Evolutionary conservation across 2,888 invertebrate species (phyloP).

Genomic region (Crematogaster levior): DNA sequence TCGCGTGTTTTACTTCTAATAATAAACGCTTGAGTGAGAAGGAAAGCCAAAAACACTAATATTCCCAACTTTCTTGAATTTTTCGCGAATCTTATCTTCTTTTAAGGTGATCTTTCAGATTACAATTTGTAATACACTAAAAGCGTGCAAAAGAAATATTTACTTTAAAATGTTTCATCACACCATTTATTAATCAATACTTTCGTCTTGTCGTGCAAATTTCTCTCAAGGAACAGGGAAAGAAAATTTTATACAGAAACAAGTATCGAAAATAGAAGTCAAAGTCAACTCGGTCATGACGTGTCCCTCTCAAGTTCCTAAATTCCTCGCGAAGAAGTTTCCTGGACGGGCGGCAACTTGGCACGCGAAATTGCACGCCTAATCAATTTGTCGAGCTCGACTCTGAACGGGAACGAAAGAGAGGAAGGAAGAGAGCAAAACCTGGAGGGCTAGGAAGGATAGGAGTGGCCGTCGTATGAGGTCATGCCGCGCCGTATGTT

Average conservation of each 20-base stretch:
- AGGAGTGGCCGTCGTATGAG: conserved; percentile 54
- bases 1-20: conserved; percentile 9
- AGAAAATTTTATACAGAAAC: neutral
- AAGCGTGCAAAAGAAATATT: neutral
- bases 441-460: conserved; percentile 30
- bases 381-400: conserved; percentile 46
- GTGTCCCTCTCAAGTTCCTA: neutral
- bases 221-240: neutral
- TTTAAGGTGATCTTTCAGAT: neutral
- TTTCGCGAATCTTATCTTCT: neutral
- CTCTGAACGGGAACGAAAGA: conserved; percentile 24
- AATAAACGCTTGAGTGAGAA: conserved; percentile 29
- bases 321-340: conserved; percentile 12
- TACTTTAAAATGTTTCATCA: neutral
- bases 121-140: neutral
- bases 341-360: conserved; percentile 17
- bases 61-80: neutral
- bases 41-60: conserved; percentile 32
- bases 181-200: neutral
- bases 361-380: conserved; percentile 33
- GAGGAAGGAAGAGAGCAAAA: neutral
- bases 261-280: conserved; percentile 2
- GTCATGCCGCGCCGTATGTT: conserved; percentile 17
- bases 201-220: neutral
- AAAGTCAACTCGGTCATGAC: neutral